Conservation (phyloP, 2,797 vertebrate species). For the Pelodytes ibericus region DNA sequence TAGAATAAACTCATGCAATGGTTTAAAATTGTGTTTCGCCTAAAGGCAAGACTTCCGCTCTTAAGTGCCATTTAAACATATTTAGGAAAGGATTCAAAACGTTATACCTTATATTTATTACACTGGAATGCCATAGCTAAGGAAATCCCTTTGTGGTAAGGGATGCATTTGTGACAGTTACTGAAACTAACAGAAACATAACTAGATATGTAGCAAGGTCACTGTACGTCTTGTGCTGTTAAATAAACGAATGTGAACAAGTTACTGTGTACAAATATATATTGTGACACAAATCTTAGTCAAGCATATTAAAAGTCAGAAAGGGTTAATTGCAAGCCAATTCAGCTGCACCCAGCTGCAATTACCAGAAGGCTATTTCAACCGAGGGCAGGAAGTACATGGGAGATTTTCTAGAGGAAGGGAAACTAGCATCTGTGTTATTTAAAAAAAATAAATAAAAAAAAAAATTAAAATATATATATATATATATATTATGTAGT, state of each 20-base stretch:
- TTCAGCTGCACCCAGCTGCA: neutral
- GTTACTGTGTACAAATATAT: neutral
- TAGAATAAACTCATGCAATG: neutral
- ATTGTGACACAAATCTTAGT: neutral
- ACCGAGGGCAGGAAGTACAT: neutral
- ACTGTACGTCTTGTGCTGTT: neutral
- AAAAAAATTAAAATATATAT: neutral
- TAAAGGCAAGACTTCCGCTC: neutral
- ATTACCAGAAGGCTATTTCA: neutral
- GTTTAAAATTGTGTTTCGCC: neutral
- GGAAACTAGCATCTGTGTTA: too few species aligned
- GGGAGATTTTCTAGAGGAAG: neutral
- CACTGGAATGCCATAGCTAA: neutral
- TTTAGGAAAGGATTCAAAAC: neutral
- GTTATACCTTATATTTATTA: neutral
- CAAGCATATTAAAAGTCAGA: neutral
- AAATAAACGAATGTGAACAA: neutral
- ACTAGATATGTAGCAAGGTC: neutral
- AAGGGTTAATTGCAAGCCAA: neutral
- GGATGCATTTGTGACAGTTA: constrained; percentile 7
- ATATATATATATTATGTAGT: neutral
- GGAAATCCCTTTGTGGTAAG: neutral
- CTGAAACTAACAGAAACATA: constrained; percentile 1
- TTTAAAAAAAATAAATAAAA: neutral
- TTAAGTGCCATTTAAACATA: neutral